A percentile compares a stretch with the other conserved stretches of the same genome.
Conservation (phyloP, 2,113 vertebrate genomes). For the Eublepharis macularius region DNA sequence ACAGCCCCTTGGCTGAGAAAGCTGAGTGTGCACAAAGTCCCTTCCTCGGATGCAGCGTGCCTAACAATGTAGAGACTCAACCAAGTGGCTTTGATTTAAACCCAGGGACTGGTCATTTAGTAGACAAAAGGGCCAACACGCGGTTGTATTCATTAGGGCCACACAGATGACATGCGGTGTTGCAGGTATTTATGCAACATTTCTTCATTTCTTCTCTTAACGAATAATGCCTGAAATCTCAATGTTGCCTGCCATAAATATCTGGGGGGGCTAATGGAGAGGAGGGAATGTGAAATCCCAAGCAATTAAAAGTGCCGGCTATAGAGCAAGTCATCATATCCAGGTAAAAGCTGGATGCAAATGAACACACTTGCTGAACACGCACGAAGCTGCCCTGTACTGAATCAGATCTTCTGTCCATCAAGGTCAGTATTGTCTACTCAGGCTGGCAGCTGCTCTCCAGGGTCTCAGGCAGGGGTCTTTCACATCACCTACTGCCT, state of each 20-base stretch:
- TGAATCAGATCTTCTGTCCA: too few species aligned
- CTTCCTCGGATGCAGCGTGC: neutral
- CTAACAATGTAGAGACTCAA: neutral
- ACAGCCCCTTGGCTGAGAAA: neutral
- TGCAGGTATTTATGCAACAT: conserved; percentile 6
- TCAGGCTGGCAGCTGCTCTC: too few species aligned
- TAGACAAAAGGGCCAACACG: neutral
- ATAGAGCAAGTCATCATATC: neutral
- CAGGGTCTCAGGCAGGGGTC: too few species aligned
- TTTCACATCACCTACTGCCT: too few species aligned
- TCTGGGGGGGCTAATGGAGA: neutral
- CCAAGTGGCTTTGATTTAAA: neutral
- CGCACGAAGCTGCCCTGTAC: too few species aligned
- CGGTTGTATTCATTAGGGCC: neutral
- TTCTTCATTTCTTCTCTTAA: neutral
- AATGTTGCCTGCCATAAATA: neutral
- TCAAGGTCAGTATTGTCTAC: too few species aligned
- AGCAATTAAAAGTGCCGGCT: neutral
- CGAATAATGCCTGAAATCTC: neutral
- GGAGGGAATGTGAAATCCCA: neutral
- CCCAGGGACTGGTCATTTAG: neutral
- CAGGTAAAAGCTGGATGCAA: neutral
- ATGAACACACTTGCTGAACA: too few species aligned
- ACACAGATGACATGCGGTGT: neutral
- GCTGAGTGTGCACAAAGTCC: neutral